phyloP scores from a whole-genome alignment of 2,797 vertebrate genomes.

The Typhlichthys eigenmanni region DNA sequence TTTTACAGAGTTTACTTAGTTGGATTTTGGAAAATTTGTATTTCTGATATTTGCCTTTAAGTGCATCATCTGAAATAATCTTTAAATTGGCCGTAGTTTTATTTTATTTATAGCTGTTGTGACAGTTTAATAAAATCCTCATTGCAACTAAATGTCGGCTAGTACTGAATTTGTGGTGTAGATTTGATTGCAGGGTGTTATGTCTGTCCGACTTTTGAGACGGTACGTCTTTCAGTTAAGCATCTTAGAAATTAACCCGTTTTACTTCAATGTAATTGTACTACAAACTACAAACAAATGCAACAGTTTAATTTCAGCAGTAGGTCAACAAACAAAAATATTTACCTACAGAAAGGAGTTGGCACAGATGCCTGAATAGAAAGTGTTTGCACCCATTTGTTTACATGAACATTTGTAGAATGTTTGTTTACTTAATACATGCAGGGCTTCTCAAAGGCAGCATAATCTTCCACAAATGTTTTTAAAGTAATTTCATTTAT shows the following conservation, averaged over 20 bases:
- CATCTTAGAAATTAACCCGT: background rate
- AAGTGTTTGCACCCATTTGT: background rate
- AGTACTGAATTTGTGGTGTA: background rate
- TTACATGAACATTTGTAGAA: background rate
- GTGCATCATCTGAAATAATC: no score
- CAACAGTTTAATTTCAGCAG: background rate
- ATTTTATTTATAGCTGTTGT: conserved; percentile 13
- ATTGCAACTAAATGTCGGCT: background rate
- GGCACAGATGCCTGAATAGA: background rate
- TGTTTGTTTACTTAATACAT: no score
- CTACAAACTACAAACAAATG: background rate
- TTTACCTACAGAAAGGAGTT: background rate
- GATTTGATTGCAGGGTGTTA: background rate
- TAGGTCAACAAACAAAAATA: background rate
- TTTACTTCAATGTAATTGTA: conserved; percentile 29
- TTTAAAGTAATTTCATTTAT: no score
- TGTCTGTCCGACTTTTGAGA: no score
- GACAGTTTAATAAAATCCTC: conserved; percentile 51
- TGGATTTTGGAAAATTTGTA: background rate
- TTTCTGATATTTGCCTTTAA: no score
- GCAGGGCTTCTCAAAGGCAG: no score
- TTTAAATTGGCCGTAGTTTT: background rate
- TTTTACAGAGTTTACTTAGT: background rate
- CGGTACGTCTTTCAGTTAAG: no score
- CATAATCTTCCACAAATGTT: no score